These are phyloP conservation scores for Tipula helvola DNA, from an alignment of 2,888 invertebrate genomes.

Conservation along the genomic window DNA sequence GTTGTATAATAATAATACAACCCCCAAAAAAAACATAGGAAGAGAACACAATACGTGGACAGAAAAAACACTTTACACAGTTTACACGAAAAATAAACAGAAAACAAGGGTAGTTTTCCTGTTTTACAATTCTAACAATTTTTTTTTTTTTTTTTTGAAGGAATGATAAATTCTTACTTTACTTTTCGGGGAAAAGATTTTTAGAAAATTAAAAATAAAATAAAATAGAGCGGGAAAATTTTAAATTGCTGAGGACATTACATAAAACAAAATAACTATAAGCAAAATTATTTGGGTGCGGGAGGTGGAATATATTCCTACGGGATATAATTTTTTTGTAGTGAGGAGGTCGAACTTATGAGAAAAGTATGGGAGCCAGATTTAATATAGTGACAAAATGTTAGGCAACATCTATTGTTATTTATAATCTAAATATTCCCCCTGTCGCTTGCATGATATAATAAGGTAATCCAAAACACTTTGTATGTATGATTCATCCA, in stretches of 20 bases:
- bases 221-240: neutral
- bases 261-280: neutral
- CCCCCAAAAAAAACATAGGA: neutral
- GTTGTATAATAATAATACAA: neutral
- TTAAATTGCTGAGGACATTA: neutral
- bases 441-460: neutral
- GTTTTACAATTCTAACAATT: neutral
- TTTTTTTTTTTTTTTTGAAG: neutral
- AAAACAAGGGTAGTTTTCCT: conserved; percentile 4
- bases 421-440: neutral
- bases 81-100: neutral
- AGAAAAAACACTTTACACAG: neutral
- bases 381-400: neutral
- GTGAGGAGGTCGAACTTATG: neutral
- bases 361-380: too few relatives aligned
- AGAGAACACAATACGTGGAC: neutral
- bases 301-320: neutral
- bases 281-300: neutral
- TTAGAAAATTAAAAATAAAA: neutral
- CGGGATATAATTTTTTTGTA: neutral
- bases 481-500: neutral
- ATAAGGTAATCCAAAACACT: neutral
- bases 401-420: neutral
- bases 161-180: neutral
- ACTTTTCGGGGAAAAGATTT: neutral